A percentile compares a stretch with the other conserved stretches of the same genome.
Conservation (phyloP, 1,140 invertebrate genomes). For the Cheumatopsyche charites region DNA sequence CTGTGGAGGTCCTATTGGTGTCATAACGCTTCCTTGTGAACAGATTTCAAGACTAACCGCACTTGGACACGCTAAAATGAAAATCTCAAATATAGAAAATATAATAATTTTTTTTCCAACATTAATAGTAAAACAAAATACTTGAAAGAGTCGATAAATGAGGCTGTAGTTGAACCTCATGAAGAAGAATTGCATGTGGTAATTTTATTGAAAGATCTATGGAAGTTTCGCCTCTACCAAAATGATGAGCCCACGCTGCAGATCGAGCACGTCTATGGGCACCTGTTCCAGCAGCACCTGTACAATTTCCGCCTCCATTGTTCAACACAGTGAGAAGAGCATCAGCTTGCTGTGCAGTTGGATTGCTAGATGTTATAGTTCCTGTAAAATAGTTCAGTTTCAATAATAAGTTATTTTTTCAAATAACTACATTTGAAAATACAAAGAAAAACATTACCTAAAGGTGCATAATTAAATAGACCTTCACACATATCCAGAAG, state of each 20-base stretch:
- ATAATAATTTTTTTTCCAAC: neutral
- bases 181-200: slow-evolving; percentile 87
- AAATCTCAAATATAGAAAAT: neutral
- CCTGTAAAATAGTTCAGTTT: slow-evolving; percentile 57
- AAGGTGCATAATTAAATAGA: slow-evolving; percentile 86
- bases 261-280: slow-evolving; percentile 82
- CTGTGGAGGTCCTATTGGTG: slow-evolving; percentile 62
- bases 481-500: slow-evolving; percentile 66
- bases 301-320: slow-evolving; percentile 51
- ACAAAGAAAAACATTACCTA: slow-evolving; percentile 62
- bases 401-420: neutral
- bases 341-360: slow-evolving; percentile 85
- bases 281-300: slow-evolving; percentile 68
- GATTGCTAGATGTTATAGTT: slow-evolving; percentile 79
- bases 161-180: slow-evolving; percentile 87
- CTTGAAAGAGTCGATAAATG: slow-evolving; percentile 83
- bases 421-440: slow-evolving; percentile 19
- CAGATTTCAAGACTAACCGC: slow-evolving; percentile 84
- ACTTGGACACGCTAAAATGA: slow-evolving; percentile 77
- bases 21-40: slow-evolving; percentile 63
- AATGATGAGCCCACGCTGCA: slow-evolving; percentile 91
- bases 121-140: slow-evolving; percentile 48
- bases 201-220: slow-evolving; percentile 85
- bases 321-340: slow-evolving; percentile 68
- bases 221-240: slow-evolving; percentile 87